Percentiles rank a stretch among this genome's conserved stretches.
Conservation (phyloP, 1,140 invertebrate species). For the Leptinotarsa undecemlineata region DNA sequence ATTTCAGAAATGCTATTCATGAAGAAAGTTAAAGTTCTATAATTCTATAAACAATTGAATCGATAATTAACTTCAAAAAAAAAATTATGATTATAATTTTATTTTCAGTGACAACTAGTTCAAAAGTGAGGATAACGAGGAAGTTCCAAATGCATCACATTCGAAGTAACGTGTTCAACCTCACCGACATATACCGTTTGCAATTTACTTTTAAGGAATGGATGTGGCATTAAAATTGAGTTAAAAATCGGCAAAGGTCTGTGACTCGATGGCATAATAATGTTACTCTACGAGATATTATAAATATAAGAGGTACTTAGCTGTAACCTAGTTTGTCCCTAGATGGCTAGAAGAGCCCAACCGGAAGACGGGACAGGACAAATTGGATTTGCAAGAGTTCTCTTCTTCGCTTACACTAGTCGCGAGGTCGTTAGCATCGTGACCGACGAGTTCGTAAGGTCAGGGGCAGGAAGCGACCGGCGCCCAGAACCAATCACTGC, state of each 20-base stretch:
- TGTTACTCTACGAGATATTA: conserved; percentile 24
- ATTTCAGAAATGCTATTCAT: too few relatives aligned
- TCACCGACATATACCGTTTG: background rate
- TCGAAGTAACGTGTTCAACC: background rate
- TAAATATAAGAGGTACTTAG: conserved; percentile 28
- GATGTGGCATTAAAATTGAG: conserved; percentile 21
- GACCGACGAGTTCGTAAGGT: conserved; percentile 24
- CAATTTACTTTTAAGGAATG: conserved; percentile 21
- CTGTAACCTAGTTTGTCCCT: conserved; percentile 20
- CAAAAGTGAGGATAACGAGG: background rate
- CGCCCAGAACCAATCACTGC: conserved; percentile 11
- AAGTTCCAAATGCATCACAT: background rate
- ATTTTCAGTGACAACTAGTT: too few relatives aligned
- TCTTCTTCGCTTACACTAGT: conserved; percentile 16
- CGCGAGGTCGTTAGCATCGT: conserved; percentile 26
- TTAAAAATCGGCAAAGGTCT: conserved; percentile 25
- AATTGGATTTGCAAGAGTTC: conserved; percentile 23
- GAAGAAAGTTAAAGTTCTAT: too few relatives aligned
- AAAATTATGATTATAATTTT: too few relatives aligned
- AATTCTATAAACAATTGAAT: too few relatives aligned
- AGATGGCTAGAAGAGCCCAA: background rate
- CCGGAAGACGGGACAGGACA: conserved; percentile 24
- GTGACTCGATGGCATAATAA: conserved; percentile 20
- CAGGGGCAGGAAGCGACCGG: conserved; percentile 18
- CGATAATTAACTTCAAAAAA: too few relatives aligned